Base-by-base conservation (phyloP, 2,888 invertebrate species). In the Papilio elwesi region DNA sequence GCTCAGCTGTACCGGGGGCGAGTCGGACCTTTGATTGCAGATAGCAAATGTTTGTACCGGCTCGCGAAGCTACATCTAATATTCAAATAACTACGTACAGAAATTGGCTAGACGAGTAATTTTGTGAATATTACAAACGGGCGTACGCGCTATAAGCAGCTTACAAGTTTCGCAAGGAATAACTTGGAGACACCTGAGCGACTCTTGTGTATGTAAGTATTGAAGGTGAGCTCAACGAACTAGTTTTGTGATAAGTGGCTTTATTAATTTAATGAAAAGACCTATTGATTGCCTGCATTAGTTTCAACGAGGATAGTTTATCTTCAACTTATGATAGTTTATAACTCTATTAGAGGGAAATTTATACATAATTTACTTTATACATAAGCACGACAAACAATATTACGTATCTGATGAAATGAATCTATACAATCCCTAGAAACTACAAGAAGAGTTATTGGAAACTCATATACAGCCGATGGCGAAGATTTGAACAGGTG, bases 1-100 rank as follows among this genome's bases (percentile, higher is more conserved):
- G 75, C 82, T 69, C 68, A 68, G 57, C 64, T 55, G 68, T 57
- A 43, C 26, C 49, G 81, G 79, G 81, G 79, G 79, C 82, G 86
- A 90, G 85, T 88, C 86, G 85, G 88, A 89, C 89, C 89, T 90
- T 85, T 90, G 90, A 91, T 90, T 90, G 91, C 89, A 85, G 85
- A 87, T 87, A 81, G 89, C 91, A 90, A 92, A 92, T 88, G 88
- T 92, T 91, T 91, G 90, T 85, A 79, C 78, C 81, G 85, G 87
- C 88, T 88, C 88, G 87, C 87, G 26, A 26, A 26, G 26, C 85
- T 84, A 84, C 86, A 88, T 90, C 90, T 91, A 91, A 91, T 91
- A 92, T 92, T 92, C 90, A 91, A 90, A 91, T 90, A 90, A 87
- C 89, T 88, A 87, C 84, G 84, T 80, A 83, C 83, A 85, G 84